Base-by-base conservation (phyloP, 2,113 vertebrate genomes). In the Oceanodroma tethys region DNA sequence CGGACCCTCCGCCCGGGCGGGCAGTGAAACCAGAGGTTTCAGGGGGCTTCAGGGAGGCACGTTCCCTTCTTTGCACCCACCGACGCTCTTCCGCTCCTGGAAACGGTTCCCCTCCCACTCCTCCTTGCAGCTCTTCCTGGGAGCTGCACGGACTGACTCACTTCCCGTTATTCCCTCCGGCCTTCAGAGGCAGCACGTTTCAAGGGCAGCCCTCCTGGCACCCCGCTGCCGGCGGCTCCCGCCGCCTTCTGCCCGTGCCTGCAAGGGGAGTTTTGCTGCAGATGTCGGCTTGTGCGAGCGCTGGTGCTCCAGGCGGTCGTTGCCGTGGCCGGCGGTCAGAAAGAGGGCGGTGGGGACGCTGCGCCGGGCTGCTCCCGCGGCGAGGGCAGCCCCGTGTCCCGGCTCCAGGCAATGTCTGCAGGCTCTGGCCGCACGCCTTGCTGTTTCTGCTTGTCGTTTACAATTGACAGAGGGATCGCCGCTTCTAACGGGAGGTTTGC, bases 351-450 rank as follows among this genome's bases (percentile, higher is more conserved):
- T 8, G n/a, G 17, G 8, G 13, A 38, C 9, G 2, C 29, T 4
- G 9, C 0, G 0, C 6, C 15, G 26, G 70, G 56, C 40, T 85
- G 34, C 48, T 56, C 52, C 50, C 32, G 23, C 4, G 7, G 58
- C 2, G 26, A 36, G 36, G 22, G 7, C 78, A 47, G 38, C n/a
- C 66, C 25, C 2, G 1, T 16, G 58, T 8, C 36, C 58, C 83
- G 5, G 23, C 62, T 40, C 25, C 23, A 8, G 52, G 11, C 1
- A 2, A 6, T 3, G 25, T 18, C 76, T 63, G 65, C 71, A 42
- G 65, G 8, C 12, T 3, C 48, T 13, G 23, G 15, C 9, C 10
- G 5, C 8, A 2, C 6, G 6, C 53, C 75, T 40, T 30, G 11
- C 20, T 55, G 7, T 29, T 82, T 32, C 65, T 88, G 62, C 52